Conservation (phyloP, 2,888 invertebrate species). For the Stenurella melanura region DNA sequence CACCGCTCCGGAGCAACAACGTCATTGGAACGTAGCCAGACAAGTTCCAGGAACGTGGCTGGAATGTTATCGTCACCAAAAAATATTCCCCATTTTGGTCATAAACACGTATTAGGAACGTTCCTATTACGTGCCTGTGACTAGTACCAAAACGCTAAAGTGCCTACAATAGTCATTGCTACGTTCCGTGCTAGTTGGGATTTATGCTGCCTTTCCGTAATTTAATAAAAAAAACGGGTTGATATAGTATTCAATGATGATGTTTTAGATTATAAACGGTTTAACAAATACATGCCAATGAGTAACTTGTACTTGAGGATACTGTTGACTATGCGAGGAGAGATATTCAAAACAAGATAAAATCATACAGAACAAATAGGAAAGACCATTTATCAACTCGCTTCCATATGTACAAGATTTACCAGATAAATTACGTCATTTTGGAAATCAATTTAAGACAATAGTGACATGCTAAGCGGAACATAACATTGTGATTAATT, state of each 20-base stretch:
- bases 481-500: neutral
- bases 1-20: no score
- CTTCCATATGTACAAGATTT: neutral
- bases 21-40: no score
- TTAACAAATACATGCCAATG: neutral
- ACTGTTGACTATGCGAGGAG: neutral
- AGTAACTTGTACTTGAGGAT: neutral
- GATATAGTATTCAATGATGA: neutral
- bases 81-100: no score
- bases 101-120: no score
- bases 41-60: no score
- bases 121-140: no score
- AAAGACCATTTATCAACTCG: constrained; percentile 1
- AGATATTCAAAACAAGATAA: neutral
- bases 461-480: neutral
- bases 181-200: no score
- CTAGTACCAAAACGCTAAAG: no score
- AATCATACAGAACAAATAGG: neutral
- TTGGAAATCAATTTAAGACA: neutral
- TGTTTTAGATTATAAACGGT: neutral
- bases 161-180: no score
- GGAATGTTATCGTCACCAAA: no score
- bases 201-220: no score
- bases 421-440: constrained; percentile 7
- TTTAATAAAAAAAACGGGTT: no score